Evolutionary conservation across 2,888 invertebrate genomes (phyloP).

Genomic region (Smittia aterrima): DNA sequence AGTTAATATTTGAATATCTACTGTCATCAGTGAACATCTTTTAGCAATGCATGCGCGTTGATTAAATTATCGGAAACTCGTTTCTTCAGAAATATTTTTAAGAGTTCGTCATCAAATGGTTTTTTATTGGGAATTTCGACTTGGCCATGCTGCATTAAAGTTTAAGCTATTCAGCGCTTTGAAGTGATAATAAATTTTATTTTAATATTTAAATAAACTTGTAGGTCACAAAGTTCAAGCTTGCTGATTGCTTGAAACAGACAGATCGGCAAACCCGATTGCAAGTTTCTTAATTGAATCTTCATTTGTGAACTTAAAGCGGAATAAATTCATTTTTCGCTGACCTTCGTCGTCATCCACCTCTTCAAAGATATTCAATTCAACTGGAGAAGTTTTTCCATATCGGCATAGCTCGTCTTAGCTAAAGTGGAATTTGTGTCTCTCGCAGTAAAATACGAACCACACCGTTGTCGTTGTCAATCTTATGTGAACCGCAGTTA

Average conservation of each 20-base stretch:
- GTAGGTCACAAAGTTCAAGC: background rate
- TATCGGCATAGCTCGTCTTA: background rate
- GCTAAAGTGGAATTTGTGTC: background rate
- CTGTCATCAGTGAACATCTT: background rate
- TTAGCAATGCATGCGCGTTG: background rate
- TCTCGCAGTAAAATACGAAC: background rate
- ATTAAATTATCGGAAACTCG: background rate
- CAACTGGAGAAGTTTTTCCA: conserved; percentile 4
- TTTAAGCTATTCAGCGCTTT: too few relatives aligned
- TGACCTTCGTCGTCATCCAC: background rate
- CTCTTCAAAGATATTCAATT: background rate
- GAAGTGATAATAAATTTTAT: too few relatives aligned
- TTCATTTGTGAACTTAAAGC: background rate
- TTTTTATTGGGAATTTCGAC: too few relatives aligned
- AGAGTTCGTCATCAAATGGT: too few relatives aligned
- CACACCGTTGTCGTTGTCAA: background rate
- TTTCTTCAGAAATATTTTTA: background rate
- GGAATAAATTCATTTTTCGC: background rate
- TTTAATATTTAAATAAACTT: background rate
- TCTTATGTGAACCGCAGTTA: background rate
- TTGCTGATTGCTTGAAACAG: background rate
- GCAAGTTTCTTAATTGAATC: background rate
- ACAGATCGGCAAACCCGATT: background rate
- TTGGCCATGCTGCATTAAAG: too few relatives aligned
- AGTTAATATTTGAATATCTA: background rate